phyloP scores from a whole-genome alignment of 2,888 invertebrate species.

The Lepidocyrtoides sp. region DNA sequence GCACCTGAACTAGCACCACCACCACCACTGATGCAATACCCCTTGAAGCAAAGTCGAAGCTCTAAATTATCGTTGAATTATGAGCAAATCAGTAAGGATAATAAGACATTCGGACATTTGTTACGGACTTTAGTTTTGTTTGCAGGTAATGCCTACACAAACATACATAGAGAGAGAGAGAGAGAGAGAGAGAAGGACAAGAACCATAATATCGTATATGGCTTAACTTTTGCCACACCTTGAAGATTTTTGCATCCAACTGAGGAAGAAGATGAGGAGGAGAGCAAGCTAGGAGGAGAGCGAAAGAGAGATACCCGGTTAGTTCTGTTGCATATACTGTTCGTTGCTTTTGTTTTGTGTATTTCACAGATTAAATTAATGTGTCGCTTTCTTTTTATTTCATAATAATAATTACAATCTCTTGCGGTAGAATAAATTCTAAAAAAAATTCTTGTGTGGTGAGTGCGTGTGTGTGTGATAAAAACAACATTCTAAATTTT shows the following conservation, averaged over 20 bases:
- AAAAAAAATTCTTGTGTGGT: conserved; percentile 8
- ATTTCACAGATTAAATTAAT: conserved; percentile 37
- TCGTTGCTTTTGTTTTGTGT: background rate
- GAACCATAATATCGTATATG: conserved; percentile 24
- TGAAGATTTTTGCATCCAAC: conserved; percentile 13
- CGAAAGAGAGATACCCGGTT: background rate
- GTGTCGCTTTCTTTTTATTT: conserved; percentile 54
- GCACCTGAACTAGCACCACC: background rate
- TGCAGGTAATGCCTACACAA: background rate
- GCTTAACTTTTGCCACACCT: conserved; percentile 36
- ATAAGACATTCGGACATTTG: conserved; percentile 75
- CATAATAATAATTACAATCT: conserved; percentile 56
- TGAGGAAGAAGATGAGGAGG: conserved; percentile 13
- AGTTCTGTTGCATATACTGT: background rate
- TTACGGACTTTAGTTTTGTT: conserved; percentile 9
- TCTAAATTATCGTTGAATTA: conserved; percentile 81
- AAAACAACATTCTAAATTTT: conserved; percentile 25
- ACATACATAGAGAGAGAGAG: no score
- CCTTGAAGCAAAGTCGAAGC: conserved; percentile 48
- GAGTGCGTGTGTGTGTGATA: conserved; percentile 3
- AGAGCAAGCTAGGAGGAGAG: no score
- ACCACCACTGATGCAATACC: conserved; percentile 11
- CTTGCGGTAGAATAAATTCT: conserved; percentile 41
- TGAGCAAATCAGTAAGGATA: conserved; percentile 82
- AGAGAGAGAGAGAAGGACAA: no score